phyloP scores from a whole-genome alignment of 2,888 invertebrate species.

The Heliconius erato region DNA sequence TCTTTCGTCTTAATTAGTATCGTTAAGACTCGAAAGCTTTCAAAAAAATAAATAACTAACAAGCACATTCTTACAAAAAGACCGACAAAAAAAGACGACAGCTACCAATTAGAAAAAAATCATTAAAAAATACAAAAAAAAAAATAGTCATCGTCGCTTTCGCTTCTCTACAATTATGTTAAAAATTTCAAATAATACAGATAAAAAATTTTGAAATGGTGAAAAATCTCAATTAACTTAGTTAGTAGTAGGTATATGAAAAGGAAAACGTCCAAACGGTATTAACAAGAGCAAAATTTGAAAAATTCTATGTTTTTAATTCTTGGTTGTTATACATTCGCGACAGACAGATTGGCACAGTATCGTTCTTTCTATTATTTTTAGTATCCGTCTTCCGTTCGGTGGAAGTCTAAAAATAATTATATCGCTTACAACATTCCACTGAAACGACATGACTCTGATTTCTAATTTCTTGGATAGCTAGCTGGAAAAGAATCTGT shows the following conservation, averaged over 20 bases:
- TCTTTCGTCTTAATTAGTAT: neutral
- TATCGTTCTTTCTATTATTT: conserved; percentile 53
- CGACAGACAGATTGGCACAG: conserved; percentile 56
- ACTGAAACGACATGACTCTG: conserved; percentile 29
- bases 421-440: conserved; percentile 49
- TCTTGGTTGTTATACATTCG: conserved; percentile 38
- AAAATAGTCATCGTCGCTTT: conserved; percentile 1
- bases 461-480: conserved; percentile 45
- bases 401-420: conserved; percentile 47
- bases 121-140: conserved; percentile 8
- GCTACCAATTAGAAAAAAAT: conserved; percentile 6
- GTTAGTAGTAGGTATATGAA: conserved; percentile 45
- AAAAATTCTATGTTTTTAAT: conserved; percentile 32
- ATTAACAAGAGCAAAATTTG: neutral
- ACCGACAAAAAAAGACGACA: neutral
- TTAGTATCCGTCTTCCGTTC: conserved; percentile 48
- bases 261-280: conserved; percentile 45
- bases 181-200: conserved; percentile 45
- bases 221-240: conserved; percentile 47
- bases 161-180: conserved; percentile 43
- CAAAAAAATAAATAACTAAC: neutral
- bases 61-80: neutral
- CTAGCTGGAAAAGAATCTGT: conserved; percentile 24
- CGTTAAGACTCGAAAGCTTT: neutral
- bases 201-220: conserved; percentile 29